Percentiles rank a stretch among this genome's conserved stretches.
Evolutionary conservation across 2,888 invertebrate species (phyloP).

Genomic region (Rotaria socialis): DNA sequence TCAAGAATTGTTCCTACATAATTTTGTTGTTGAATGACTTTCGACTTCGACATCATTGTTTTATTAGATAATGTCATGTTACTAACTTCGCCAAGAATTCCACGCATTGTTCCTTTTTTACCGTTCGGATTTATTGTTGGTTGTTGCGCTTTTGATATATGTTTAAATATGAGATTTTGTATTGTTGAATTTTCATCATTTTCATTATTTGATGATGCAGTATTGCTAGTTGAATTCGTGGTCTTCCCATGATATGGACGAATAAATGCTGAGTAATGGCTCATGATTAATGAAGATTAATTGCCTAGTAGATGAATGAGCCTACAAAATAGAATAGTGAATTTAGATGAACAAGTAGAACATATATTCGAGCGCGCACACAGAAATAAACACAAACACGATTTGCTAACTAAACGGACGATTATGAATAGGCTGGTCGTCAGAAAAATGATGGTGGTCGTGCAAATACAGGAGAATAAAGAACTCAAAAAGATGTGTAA

Average conservation of each 20-base stretch:
- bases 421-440: neutral
- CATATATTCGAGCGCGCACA: neutral
- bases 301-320: neutral
- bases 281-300: neutral
- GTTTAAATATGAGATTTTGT: neutral
- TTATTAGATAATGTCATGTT: neutral
- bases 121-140: neutral
- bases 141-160: neutral
- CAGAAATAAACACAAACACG: neutral
- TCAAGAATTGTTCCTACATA: neutral
- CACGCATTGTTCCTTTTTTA: slow-evolving; percentile 15
- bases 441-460: neutral
- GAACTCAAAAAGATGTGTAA: neutral
- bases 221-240: neutral
- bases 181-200: slow-evolving; percentile 20
- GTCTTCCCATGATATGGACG: neutral
- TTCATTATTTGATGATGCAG: neutral
- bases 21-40: slow-evolving; percentile 9
- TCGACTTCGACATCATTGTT: neutral
- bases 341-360: neutral
- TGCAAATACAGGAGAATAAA: neutral
- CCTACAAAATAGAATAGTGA: neutral
- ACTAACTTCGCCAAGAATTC: slow-evolving; percentile 27
- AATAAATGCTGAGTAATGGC: neutral
- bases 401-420: neutral